Evolutionary conservation across 2,797 vertebrate species (phyloP).

Genomic region (Merluccius polli): DNA sequence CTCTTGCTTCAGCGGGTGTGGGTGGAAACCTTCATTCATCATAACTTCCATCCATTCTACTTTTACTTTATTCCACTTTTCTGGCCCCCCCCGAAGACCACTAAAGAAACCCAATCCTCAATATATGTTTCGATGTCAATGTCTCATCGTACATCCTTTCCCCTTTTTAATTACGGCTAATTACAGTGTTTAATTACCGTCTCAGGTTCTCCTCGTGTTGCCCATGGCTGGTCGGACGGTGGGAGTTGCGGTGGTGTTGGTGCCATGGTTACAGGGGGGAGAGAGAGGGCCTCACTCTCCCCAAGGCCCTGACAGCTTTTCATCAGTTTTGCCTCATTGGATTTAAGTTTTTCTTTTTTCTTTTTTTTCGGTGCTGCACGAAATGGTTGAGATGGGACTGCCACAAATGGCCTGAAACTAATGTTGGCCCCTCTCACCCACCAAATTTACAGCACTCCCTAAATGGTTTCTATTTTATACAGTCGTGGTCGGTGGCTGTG

Average conservation of each 20-base stretch:
- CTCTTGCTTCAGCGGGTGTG: neutral
- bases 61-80: neutral
- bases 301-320: constrained; percentile 55
- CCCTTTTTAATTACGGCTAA: constrained; percentile 4
- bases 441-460: constrained; percentile 57
- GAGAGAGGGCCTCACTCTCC: constrained; percentile 38
- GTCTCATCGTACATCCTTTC: neutral
- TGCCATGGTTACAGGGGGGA: constrained; percentile 46
- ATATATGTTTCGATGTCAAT: neutral
- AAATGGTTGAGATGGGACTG: constrained; percentile 63
- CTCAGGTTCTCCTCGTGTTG: constrained; percentile 30
- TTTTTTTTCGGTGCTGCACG: constrained; percentile 53
- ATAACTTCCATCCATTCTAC: constrained; percentile 4
- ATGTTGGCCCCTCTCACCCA: constrained; percentile 62
- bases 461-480: constrained; percentile 34
- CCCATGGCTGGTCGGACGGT: constrained; percentile 25
- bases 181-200: neutral
- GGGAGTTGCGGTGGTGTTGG: constrained; percentile 10
- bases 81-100: constrained; percentile 6
- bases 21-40: constrained; percentile 12
- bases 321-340: constrained; percentile 65
- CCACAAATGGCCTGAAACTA: constrained; percentile 71
- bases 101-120: neutral
- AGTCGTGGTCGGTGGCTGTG: constrained; percentile 21
- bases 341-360: constrained; percentile 2